Evolutionary conservation across 2,113 vertebrate genomes (phyloP).

Genomic region (Phodopus roborovskii): DNA sequence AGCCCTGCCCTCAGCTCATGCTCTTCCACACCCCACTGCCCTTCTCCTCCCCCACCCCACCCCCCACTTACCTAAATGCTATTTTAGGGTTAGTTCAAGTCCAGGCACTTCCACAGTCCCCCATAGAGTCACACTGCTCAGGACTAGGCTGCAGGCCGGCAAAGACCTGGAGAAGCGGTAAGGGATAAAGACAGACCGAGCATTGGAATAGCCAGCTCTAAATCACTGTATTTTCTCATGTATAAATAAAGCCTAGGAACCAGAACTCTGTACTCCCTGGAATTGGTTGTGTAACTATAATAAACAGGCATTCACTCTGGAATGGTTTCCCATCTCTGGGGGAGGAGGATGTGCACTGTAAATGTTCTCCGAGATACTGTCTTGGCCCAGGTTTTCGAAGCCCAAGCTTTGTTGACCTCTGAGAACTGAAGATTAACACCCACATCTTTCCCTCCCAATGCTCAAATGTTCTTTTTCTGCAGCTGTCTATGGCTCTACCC

Average conservation of each 20-base stretch:
- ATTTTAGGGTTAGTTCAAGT: background rate
- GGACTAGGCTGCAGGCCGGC: no score
- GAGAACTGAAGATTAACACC: background rate
- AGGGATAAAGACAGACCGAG: background rate
- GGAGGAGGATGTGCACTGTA: accelerated
- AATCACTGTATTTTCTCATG: background rate
- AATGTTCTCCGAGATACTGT: background rate
- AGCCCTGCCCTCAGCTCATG: background rate
- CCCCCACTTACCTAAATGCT: background rate
- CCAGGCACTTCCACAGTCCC: background rate
- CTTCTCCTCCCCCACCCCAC: background rate
- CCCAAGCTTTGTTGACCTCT: background rate
- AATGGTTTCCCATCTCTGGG: background rate
- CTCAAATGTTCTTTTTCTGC: no score
- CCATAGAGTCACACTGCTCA: background rate
- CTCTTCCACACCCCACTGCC: background rate
- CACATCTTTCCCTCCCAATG: background rate
- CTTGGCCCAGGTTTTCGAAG: background rate
- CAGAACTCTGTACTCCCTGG: background rate
- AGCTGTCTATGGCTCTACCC: background rate
- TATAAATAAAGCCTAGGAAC: background rate
- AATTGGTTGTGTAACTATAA: background rate
- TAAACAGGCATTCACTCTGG: background rate
- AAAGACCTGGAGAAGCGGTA: background rate
- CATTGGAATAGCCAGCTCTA: background rate